phyloP scores from a whole-genome alignment of 1,140 invertebrate species.

The Procambarus clarkii region DNA sequence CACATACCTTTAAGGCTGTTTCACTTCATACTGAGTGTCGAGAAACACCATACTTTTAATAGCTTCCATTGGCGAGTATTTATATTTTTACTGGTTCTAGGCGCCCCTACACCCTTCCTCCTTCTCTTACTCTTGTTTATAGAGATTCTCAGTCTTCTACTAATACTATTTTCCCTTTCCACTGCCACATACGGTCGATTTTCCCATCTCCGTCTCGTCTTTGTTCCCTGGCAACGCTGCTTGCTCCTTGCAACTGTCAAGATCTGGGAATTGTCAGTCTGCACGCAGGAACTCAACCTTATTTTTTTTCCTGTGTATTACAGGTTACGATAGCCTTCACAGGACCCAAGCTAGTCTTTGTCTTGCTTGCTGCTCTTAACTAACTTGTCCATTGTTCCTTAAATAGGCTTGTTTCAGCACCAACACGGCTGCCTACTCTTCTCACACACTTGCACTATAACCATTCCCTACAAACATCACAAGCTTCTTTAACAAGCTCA shows the following conservation, averaged over 20 bases:
- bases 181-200: background rate
- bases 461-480: too few species aligned
- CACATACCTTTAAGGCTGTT: too few species aligned
- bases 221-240: background rate
- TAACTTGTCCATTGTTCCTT: background rate
- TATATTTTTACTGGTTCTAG: background rate
- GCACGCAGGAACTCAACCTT: background rate
- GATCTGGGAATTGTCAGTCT: background rate
- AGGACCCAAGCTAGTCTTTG: constrained; percentile 7
- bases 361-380: constrained; percentile 5
- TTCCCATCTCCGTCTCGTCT: background rate
- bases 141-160: background rate
- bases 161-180: background rate
- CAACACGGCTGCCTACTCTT: too few species aligned
- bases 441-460: too few species aligned
- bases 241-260: background rate
- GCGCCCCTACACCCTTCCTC: background rate
- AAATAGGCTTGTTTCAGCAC: background rate
- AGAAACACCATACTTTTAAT: background rate
- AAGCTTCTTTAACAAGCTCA: too few species aligned
- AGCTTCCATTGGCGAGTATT: background rate
- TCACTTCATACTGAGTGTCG: too few species aligned
- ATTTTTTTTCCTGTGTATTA: background rate
- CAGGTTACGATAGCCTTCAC: background rate
- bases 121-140: background rate